Evolutionary conservation across 1,140 invertebrate species (phyloP), one percentile per base, ranked within the genome.

Genomic region (Forficula auricularia): DNA sequence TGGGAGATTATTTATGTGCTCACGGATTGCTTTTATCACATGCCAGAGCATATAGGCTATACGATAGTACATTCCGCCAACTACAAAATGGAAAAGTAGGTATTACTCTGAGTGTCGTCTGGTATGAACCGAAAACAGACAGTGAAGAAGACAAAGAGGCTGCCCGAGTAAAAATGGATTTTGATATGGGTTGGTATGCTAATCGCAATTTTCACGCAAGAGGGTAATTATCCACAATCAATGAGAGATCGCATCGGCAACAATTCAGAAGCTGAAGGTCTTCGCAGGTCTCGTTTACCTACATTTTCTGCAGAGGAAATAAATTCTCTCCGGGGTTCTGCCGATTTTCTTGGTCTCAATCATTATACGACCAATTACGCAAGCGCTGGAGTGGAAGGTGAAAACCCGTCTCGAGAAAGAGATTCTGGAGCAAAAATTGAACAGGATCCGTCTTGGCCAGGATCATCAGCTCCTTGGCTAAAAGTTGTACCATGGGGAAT

Each of bases 141-240:
- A 36, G 36, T 27, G 14, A 33, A 8, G 43, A 43, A 30, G 37
- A 51, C 33, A 35, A 42, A 12, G 40, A 46, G 12, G 53, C 53
- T 18, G 46, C 52, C 2, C 48, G 54, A 19, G 19, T 48, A 41
- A 41, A 45, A 7, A 60, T 56, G 46, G 45, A 57, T 7, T 60
- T 53, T 33, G 51, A 70, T 63, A 49, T 52, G 31, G 66, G 66
- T 6, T 60, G 64, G 54, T 62, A 65, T 38, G 54, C 64, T 0
- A 57, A 70, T 49, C 64, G n/a, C 70, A 2, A 56, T 73, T 7
- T 65, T 58, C 45, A 57, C 57, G 0, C 50, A 56, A 34, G 44
- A 54, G 12, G 71, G 71, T 0, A 65, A 70, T 27, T 74, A 70
- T 57, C 71, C 72, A 0, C 45, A 60, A 44, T 22, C 59, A 0